phyloP scores from a whole-genome alignment of 2,888 invertebrate genomes.

The Xanthia icteritia region DNA sequence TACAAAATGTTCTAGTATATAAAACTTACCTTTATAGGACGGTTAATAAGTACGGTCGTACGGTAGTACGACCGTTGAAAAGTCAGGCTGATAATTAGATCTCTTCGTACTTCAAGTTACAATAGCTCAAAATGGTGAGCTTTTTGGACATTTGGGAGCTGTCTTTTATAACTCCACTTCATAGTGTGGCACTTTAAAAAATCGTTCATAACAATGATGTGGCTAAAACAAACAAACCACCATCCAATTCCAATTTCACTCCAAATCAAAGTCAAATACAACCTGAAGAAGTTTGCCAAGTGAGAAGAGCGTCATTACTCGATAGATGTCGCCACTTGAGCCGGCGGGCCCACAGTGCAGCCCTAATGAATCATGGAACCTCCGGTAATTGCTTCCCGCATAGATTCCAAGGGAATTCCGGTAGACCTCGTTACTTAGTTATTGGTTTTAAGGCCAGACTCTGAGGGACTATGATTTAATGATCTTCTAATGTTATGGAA shows the following conservation, averaged over 20 bases:
- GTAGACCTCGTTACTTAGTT: slow-evolving; percentile 23
- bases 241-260: not conserved
- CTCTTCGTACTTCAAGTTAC: not conserved
- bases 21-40: no score
- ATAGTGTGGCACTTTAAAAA: not conserved
- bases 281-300: slow-evolving; percentile 36
- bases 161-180: not conserved
- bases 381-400: slow-evolving; percentile 49
- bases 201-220: no score
- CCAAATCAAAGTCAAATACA: slow-evolving; percentile 2
- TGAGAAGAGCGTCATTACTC: slow-evolving; percentile 45
- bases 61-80: no score
- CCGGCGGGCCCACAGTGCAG: slow-evolving; percentile 17
- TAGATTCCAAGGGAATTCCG: slow-evolving; percentile 36
- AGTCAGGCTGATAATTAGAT: not conserved
- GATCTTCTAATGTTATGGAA: not conserved
- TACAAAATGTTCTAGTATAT: no score
- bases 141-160: not conserved
- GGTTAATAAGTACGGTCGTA: no score
- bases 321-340: slow-evolving; percentile 33
- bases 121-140: not conserved
- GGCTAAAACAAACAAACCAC: not conserved
- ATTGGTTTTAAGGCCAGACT: slow-evolving; percentile 1
- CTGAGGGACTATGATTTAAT: not conserved
- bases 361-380: slow-evolving; percentile 46